Base-by-base conservation (phyloP, 35 echinoderm and acorn worm species). In the Amphiura filiformis region DNA sequence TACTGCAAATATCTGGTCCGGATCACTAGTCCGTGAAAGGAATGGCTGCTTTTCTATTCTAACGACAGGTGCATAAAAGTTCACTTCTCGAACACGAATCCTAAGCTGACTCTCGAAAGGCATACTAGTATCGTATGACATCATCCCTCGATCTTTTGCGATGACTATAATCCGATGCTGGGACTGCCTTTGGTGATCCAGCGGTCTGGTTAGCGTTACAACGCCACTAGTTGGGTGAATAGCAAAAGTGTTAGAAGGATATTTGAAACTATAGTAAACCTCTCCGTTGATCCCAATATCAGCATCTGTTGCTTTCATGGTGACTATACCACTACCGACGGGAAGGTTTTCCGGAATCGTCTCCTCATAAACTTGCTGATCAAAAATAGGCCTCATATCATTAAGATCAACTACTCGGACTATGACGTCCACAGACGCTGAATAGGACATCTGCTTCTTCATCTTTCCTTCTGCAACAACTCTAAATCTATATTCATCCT, bases 181-280 rank as follows among this genome's bases (percentile, higher is more conserved):
- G 9, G 75, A 35, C 30, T 61, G 23, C 15, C 87, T 86, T 36
- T 75, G 37, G 38, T 95, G 81, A 76, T 88, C 49, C 42, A 99
- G 80, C 22, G 93, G 90, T 85, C 90, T 92, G 17, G 96, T 99
- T 20, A 99, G 75, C 12, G 93, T 92, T 11, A 99, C 93, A 15
- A 92, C 93, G 20, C 96, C 96, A 87, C 93, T 99, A 36, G 96
- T 95, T 18, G 96, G 93, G 75, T 99, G 96, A n/a, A 99, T 99
- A 30, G 93, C 96, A 95, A 99, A 99, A 35, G 78, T 33, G 61
- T 94, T 84, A 37, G 93, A 92, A 30, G 87, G 52, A 78, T 82
- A 78, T 33, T 89, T 87, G 41, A 99, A 91, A 78, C 93, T 94
- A 57, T 99, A 99, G 64, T 99, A 99, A 37, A 99, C 90, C 78